A percentile compares a stretch with the other conserved stretches of the same genome.
phyloP scores from a whole-genome alignment of 2,888 invertebrate species.

The Lithophane semibrunnea region DNA sequence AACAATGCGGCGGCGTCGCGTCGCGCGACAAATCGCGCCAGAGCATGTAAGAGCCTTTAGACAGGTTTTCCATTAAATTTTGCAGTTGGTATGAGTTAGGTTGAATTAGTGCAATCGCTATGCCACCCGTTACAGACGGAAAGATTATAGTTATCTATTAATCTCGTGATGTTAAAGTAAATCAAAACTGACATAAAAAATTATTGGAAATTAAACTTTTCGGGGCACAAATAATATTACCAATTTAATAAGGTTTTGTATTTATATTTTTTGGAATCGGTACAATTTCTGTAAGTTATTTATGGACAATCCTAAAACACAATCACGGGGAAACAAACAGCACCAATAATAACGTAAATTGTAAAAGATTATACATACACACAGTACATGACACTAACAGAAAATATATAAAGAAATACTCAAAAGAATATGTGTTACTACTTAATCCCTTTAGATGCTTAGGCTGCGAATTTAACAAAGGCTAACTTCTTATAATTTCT shows the following conservation, averaged over 20 bases:
- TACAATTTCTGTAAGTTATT: slow-evolving; percentile 22
- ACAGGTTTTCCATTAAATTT: background rate
- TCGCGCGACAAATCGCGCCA: no score
- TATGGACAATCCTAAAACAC: slow-evolving; percentile 26
- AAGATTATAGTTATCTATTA: background rate
- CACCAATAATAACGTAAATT: slow-evolving; percentile 24
- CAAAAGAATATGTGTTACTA: slow-evolving; percentile 48
- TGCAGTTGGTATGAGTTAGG: background rate
- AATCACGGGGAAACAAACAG: slow-evolving; percentile 31
- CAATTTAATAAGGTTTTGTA: background rate
- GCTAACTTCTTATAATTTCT: background rate
- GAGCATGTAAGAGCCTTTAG: no score
- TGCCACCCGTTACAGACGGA: background rate
- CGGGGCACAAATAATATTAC: background rate
- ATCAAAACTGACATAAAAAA: background rate
- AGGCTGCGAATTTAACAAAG: slow-evolving; percentile 52
- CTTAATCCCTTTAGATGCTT: slow-evolving; percentile 60
- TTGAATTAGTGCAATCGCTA: background rate
- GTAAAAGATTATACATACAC: slow-evolving; percentile 46
- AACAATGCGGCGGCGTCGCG: no score
- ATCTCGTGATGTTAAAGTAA: background rate
- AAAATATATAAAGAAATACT: slow-evolving; percentile 43
- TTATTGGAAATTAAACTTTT: fast-evolving
- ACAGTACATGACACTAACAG: slow-evolving; percentile 61
- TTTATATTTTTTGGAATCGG: background rate